These are phyloP conservation scores for Empidonax alnorum DNA, from an alignment of 2,113 vertebrate genomes.

Conservation along the genomic window DNA sequence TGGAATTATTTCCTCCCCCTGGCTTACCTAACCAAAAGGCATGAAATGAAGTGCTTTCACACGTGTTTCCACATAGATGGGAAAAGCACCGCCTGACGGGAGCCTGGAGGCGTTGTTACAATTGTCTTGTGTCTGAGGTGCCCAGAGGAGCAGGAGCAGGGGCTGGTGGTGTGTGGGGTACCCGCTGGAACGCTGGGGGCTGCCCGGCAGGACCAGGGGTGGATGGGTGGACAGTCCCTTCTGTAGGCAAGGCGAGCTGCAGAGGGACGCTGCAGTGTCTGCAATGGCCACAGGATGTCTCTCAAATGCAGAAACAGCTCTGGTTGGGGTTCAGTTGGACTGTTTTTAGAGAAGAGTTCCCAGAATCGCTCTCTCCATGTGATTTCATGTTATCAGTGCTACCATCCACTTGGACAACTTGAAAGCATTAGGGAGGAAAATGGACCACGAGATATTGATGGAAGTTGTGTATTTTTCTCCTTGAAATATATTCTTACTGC, in stretches of 20 bases:
- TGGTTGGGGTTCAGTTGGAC: accelerated
- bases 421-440: not conserved
- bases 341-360: not conserved
- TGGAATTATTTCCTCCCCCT: not conserved
- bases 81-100: not conserved
- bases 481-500: not conserved
- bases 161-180: accelerated
- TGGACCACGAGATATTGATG: not conserved
- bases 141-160: not conserved
- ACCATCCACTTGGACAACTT: accelerated
- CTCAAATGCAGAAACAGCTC: conserved; percentile 33
- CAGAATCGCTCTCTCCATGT: accelerated
- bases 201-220: not conserved
- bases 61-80: accelerated
- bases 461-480: not conserved
- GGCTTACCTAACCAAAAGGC: not conserved
- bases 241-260: not conserved
- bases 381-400: not conserved
- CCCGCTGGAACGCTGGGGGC: accelerated
- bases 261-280: not conserved
- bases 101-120: not conserved
- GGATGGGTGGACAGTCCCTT: too few relatives aligned
- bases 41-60: not conserved
- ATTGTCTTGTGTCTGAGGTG: not conserved
- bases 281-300: conserved; percentile 49